Percentiles rank a stretch among this genome's conserved stretches.
Evolutionary conservation across 2,888 invertebrate species (phyloP).

Genomic region (Sphaerophoria taeniata): DNA sequence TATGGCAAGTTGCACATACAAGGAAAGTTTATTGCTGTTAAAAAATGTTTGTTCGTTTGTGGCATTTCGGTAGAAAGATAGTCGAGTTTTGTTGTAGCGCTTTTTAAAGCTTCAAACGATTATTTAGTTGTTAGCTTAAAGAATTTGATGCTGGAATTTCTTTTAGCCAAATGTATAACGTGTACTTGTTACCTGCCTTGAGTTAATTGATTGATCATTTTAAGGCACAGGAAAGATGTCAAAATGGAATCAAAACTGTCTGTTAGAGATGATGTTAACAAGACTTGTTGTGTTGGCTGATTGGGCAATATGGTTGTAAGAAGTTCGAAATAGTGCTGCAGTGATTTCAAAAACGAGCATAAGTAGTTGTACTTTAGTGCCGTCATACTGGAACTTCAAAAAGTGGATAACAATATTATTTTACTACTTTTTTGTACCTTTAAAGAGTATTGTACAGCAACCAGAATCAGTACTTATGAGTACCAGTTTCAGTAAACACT

Average conservation of each 20-base stretch:
- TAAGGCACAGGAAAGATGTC: slow-evolving; percentile 20
- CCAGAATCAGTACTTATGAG: too few relatives aligned
- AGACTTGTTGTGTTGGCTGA: slow-evolving; percentile 4
- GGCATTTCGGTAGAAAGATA: slow-evolving; percentile 18
- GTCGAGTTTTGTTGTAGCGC: not conserved
- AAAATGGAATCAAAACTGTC: not conserved
- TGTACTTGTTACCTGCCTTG: not conserved
- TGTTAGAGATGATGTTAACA: not conserved
- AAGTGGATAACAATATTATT: too few relatives aligned
- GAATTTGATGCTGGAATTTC: slow-evolving; percentile 61
- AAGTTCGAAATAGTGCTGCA: too few relatives aligned
- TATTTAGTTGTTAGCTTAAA: slow-evolving; percentile 63
- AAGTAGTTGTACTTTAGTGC: too few relatives aligned
- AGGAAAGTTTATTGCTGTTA: slow-evolving; percentile 39
- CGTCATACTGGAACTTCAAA: too few relatives aligned
- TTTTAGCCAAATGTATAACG: not conserved
- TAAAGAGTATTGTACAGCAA: too few relatives aligned
- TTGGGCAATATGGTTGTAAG: not conserved
- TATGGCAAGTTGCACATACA: slow-evolving; percentile 53
- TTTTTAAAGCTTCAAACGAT: slow-evolving; percentile 43
- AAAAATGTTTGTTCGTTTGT: not conserved
- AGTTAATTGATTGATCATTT: slow-evolving; percentile 61
- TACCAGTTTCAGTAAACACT: too few relatives aligned
- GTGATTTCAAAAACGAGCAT: too few relatives aligned
- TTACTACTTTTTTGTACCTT: too few relatives aligned